A percentile compares a stretch with the other conserved stretches of the same genome.
Evolutionary conservation across 2,888 invertebrate species (phyloP).

Genomic region (Athripsodes cinereus): DNA sequence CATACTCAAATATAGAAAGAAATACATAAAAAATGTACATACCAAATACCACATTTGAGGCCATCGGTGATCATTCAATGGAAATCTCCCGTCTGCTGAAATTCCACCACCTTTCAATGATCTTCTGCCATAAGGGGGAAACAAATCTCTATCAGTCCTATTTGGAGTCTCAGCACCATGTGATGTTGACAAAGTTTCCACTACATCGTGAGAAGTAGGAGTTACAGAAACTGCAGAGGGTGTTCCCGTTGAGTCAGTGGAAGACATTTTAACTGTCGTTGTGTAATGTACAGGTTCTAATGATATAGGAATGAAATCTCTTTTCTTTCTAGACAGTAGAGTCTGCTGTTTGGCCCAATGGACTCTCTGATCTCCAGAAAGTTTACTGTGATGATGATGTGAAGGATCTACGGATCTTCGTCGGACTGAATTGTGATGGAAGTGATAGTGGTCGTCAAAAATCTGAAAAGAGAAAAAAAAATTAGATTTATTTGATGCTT

Average conservation of each 20-base stretch:
- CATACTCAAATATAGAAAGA: too few relatives aligned
- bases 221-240: not conserved
- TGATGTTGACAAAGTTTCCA: too few relatives aligned
- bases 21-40: too few relatives aligned
- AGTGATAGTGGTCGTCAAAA: conserved; percentile 79
- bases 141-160: conserved; percentile 36
- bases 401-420: conserved; percentile 72
- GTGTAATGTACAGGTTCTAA: conserved; percentile 6
- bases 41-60: conserved; percentile 96
- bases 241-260: conserved; percentile 28
- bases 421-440: conserved; percentile 71
- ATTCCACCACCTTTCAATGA: conserved; percentile 32
- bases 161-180: conserved; percentile 29
- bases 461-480: conserved; percentile 60
- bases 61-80: conserved; percentile 87
- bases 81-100: conserved; percentile 39
- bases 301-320: conserved; percentile 61
- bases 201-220: not conserved
- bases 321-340: conserved; percentile 71
- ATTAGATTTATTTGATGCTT: too few relatives aligned
- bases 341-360: conserved; percentile 80
- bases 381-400: conserved; percentile 59
- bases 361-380: conserved; percentile 71
- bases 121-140: conserved; percentile 37
- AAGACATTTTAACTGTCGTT: conserved; percentile 24